Conservation (phyloP, 2,113 vertebrate genomes). For the Phyllopteryx taeniolatus region DNA sequence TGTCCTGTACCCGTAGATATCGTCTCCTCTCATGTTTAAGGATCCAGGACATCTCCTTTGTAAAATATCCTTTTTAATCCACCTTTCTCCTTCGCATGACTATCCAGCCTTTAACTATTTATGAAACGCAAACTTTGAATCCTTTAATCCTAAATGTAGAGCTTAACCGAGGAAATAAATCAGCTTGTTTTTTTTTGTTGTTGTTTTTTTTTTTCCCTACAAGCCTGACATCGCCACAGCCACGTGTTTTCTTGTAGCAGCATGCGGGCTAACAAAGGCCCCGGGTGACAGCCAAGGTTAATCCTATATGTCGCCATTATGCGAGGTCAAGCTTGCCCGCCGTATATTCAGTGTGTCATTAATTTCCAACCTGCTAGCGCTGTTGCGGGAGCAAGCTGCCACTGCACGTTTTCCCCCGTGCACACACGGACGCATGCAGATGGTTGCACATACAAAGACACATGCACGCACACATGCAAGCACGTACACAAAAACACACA, state of each 20-base stretch:
- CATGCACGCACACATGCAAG: conserved; percentile 3
- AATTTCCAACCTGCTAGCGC: conserved; percentile 87
- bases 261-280: conserved; percentile 69
- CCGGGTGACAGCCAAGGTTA: conserved; percentile 78
- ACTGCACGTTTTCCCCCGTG: conserved; percentile 36
- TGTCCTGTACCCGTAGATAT: not conserved
- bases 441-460: conserved; percentile 16
- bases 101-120: conserved; percentile 53
- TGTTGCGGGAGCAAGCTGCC: conserved; percentile 67
- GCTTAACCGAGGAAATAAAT: conserved; percentile 71
- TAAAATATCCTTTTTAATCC: conserved; percentile 58
- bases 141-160: conserved; percentile 72
- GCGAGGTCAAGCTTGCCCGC: conserved; percentile 77
- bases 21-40: conserved; percentile 32
- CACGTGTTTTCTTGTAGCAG: conserved; percentile 61
- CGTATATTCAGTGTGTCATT: conserved; percentile 80
- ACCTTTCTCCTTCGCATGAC: conserved; percentile 37
- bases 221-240: conserved; percentile 49
- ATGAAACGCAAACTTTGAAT: conserved; percentile 68
- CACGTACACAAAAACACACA: conserved; percentile 37
- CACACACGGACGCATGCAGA: conserved; percentile 16
- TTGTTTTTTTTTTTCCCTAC: not conserved
- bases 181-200: conserved; percentile 25
- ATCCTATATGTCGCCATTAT: conserved; percentile 81
- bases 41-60: conserved; percentile 36